Evolutionary conservation across 53 echinoderm and acorn worm genomes (phyloP), one percentile per base, ranked within the genome.

Genomic region (Patiria pectinifera): DNA sequence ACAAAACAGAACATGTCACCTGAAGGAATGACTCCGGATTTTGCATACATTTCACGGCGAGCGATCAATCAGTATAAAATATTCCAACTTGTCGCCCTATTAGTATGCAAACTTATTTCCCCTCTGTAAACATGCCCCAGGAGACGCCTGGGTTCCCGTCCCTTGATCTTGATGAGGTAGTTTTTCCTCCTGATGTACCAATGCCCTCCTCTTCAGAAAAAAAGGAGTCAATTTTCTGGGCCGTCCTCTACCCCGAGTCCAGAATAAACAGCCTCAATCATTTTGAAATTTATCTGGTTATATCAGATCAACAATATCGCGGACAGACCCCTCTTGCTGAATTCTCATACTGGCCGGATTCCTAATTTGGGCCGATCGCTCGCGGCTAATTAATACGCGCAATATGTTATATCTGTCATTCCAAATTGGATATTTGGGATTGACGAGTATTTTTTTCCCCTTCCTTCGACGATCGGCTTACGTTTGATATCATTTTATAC

Each of bases 201-300:
- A 79, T 78, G 45, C 76, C 11, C 18, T 15, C n/a, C 19, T 4
- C 76, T 71, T 2, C 77, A 14, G 15, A 43, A 18, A 78, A 35
- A 61, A 78, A 89, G 77, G 53, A 78, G 78, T 45, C 89, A 81
- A 90, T 90, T 90, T 89, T 90, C 80, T 58, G 70, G 48, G 88
- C 81, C 82, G 63, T n/a, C 69, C 25, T 69, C 62, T 83, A 21
- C 83, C 78, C 89, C 63, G 24, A 77, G 78, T 80, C 90, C 59
- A 90, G 90, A 80, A 69, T 80, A 90, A 90, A 90, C 90, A 90
- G 81, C 90, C 90, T 69, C 90, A 63, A 90, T 90, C 90, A 90
- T 66, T 90, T 90, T 90, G 81, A 90, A 90, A 90, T 90, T 81
- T 90, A 90, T 90, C 90, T 80, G 62, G 80, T 90, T 79, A 90